These are phyloP conservation scores for Margaritifera margaritifera DNA, from an alignment of 2,888 invertebrate genomes.

Conservation along the genomic window DNA sequence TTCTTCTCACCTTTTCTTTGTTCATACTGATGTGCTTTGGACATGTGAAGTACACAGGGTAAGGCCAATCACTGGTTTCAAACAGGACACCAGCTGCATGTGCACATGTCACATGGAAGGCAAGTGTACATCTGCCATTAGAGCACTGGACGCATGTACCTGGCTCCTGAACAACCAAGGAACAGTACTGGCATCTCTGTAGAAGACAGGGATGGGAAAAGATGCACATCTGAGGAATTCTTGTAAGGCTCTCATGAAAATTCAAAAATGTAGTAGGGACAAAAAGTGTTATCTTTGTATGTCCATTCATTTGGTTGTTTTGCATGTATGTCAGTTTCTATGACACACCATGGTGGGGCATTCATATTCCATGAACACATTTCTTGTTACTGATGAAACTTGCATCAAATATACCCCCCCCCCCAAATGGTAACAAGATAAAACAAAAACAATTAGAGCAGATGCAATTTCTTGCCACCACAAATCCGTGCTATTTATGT, in stretches of 20 bases:
- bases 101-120: constrained; percentile 79
- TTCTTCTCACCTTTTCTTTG: constrained; percentile 48
- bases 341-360: too few relatives aligned
- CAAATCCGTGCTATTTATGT: too few relatives aligned
- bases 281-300: neutral
- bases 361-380: too few relatives aligned
- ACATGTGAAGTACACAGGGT: constrained; percentile 72
- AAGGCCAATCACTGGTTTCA: constrained; percentile 73
- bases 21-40: constrained; percentile 60
- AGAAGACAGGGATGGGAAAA: constrained; percentile 26
- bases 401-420: too few relatives aligned
- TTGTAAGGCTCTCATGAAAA: too few relatives aligned
- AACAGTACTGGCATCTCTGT: constrained; percentile 69
- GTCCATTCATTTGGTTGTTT: neutral
- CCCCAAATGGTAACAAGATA: too few relatives aligned
- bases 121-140: constrained; percentile 72
- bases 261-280: neutral
- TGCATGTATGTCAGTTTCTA: neutral
- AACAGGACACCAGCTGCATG: constrained; percentile 76
- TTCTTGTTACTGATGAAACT: too few relatives aligned
- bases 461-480: too few relatives aligned
- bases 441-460: too few relatives aligned
- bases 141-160: constrained; percentile 75
- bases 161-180: constrained; percentile 17
- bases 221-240: neutral